Evolutionary conservation across 2,888 invertebrate genomes (phyloP).

Genomic region (Sphaerophoria taeniata): DNA sequence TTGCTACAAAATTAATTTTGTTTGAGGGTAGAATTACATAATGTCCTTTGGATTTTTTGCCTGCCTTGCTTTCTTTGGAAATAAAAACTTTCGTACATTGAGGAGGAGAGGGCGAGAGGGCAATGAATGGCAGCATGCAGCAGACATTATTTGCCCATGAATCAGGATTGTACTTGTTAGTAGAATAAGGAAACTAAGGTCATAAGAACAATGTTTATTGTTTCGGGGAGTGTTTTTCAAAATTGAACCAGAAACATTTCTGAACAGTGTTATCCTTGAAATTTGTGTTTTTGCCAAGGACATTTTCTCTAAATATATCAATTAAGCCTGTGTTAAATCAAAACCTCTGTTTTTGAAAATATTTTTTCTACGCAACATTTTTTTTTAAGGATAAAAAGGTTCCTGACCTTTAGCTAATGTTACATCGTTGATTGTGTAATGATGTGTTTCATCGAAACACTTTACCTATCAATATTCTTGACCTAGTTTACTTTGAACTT

Average conservation of each 20-base stretch:
- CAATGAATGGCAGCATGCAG: conserved; percentile 26
- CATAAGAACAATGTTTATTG: background rate
- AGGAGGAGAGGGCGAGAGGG: background rate
- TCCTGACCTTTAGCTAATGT: too few relatives aligned
- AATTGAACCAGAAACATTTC: conserved; percentile 3
- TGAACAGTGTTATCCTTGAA: conserved; percentile 15
- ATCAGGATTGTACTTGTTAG: conserved; percentile 6
- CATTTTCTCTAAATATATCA: background rate
- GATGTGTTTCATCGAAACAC: too few relatives aligned
- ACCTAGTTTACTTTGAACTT: too few relatives aligned
- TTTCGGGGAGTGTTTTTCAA: background rate
- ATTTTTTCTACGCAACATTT: too few relatives aligned
- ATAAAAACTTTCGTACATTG: conserved; percentile 16
- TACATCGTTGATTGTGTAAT: too few relatives aligned
- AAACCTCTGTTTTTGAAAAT: too few relatives aligned
- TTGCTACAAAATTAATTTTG: background rate
- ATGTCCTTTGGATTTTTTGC: background rate
- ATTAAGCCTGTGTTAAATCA: too few relatives aligned
- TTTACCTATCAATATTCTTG: too few relatives aligned
- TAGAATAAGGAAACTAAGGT: conserved; percentile 9
- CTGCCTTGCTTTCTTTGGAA: background rate
- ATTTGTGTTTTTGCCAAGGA: background rate
- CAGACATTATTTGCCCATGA: conserved; percentile 2
- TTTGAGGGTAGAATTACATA: conserved; percentile 34
- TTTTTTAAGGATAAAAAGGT: too few relatives aligned